phyloP scores from a whole-genome alignment of 2,113 vertebrate species.

The Actenoides hombroni region DNA sequence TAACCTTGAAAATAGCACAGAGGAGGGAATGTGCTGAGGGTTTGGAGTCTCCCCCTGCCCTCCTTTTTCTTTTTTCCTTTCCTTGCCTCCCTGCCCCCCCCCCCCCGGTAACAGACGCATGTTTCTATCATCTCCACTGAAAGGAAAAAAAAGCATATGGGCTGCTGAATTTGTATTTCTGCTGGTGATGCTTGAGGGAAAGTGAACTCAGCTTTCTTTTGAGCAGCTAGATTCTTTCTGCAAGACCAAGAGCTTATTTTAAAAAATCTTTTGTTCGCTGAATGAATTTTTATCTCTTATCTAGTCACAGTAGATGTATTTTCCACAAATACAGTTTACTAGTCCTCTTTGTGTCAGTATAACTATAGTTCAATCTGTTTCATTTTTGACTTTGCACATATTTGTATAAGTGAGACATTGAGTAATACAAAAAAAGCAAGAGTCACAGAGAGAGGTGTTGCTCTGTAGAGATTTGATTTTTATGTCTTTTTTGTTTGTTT shows the following conservation, averaged over 20 bases:
- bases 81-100: too few relatives aligned
- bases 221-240: not conserved
- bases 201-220: not conserved
- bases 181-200: not conserved
- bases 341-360: not conserved
- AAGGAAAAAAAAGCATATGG: not conserved
- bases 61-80: too few relatives aligned
- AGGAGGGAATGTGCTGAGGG: not conserved
- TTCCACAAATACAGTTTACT: not conserved
- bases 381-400: not conserved
- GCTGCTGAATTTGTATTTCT: not conserved
- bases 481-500: not conserved
- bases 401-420: not conserved
- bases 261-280: not conserved
- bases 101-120: accelerated
- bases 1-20: not conserved
- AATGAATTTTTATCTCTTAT: not conserved
- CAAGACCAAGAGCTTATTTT: not conserved
- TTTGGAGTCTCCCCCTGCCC: not conserved
- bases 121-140: not conserved
- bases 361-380: not conserved
- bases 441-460: not conserved
- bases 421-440: not conserved
- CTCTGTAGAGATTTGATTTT: not conserved
- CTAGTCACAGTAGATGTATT: not conserved